phyloP scores from a whole-genome alignment of 2,113 vertebrate species.

The Rattus rattus region DNA sequence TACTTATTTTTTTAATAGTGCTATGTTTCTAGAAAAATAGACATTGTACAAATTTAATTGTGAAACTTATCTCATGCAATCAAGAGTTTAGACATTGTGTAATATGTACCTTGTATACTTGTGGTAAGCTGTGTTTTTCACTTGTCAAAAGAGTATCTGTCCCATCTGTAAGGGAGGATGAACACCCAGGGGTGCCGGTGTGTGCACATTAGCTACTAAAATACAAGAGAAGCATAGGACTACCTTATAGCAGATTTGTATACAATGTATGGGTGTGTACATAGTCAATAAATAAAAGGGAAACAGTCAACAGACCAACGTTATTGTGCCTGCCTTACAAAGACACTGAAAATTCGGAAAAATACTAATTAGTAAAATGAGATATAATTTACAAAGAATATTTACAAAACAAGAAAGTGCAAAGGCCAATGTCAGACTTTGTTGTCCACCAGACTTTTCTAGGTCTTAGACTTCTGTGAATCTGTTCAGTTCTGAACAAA shows the following conservation, averaged over 20 bases:
- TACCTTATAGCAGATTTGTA: conserved; percentile 28
- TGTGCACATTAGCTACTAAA: conserved; percentile 48
- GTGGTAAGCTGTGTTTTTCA: background rate
- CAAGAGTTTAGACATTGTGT: conserved; percentile 42
- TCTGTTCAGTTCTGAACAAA: conserved; percentile 43
- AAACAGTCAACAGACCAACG: conserved; percentile 53
- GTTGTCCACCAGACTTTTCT: conserved; percentile 22
- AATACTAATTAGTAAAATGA: conserved; percentile 35
- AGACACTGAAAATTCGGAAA: conserved; percentile 59
- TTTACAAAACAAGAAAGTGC: conserved; percentile 68
- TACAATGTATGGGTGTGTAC: background rate
- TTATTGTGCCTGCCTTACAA: conserved; percentile 31
- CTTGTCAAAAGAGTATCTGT: conserved; percentile 33
- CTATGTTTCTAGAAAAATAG: conserved; percentile 75
- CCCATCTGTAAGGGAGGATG: background rate
- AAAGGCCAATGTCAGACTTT: conserved; percentile 57
- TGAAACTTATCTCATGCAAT: conserved; percentile 48
- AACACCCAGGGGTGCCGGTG: conserved; percentile 11
- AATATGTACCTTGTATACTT: background rate
- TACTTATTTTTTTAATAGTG: conserved; percentile 58
- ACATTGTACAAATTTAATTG: conserved; percentile 43
- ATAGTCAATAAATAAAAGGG: conserved; percentile 59
- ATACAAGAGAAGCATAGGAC: background rate
- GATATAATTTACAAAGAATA: conserved; percentile 53
- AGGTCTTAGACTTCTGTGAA: background rate